Evolutionary conservation across 2,888 invertebrate genomes (phyloP).

Genomic region (Scaptodrosophila latifasciaeformis): DNA sequence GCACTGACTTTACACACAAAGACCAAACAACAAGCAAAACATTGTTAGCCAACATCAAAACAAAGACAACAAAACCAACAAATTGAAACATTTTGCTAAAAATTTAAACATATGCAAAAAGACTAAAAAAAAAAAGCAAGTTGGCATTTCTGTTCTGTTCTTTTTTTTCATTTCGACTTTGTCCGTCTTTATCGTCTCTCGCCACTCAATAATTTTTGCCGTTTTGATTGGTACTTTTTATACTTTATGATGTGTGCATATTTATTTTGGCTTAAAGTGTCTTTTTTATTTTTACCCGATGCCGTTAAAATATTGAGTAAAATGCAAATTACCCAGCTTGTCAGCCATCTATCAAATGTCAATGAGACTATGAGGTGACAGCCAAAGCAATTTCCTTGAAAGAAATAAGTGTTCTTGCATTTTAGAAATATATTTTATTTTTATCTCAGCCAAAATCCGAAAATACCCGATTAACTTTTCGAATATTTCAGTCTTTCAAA

Average conservation of each 20-base stretch:
- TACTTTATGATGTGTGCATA: conserved; percentile 33
- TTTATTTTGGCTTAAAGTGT: conserved; percentile 64
- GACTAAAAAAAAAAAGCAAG: too few species aligned
- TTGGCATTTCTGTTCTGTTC: conserved; percentile 2
- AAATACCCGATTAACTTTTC: too few species aligned
- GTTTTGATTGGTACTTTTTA: neutral
- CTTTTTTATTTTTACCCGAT: too few species aligned
- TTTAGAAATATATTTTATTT: too few species aligned
- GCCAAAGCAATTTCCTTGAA: too few species aligned
- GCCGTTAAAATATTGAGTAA: conserved; percentile 60
- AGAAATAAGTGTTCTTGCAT: too few species aligned
- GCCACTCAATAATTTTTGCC: conserved; percentile 20
- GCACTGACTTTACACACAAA: conserved; percentile 30
- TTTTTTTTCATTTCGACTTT: conserved; percentile 2
- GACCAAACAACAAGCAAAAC: conserved; percentile 20
- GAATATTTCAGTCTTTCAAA: too few species aligned
- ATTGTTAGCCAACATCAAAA: conserved; percentile 32
- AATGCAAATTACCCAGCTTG: conserved; percentile 61
- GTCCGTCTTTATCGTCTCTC: conserved; percentile 3
- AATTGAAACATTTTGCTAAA: too few species aligned
- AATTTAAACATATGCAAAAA: conserved; percentile 57
- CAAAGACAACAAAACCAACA: conserved; percentile 47
- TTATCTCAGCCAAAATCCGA: too few species aligned
- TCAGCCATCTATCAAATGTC: conserved; percentile 61
- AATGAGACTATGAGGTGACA: too few species aligned